Percentiles rank a stretch among this genome's conserved stretches.
phyloP scores from a whole-genome alignment of 2,888 invertebrate genomes.

The Noctua fimbriata region DNA sequence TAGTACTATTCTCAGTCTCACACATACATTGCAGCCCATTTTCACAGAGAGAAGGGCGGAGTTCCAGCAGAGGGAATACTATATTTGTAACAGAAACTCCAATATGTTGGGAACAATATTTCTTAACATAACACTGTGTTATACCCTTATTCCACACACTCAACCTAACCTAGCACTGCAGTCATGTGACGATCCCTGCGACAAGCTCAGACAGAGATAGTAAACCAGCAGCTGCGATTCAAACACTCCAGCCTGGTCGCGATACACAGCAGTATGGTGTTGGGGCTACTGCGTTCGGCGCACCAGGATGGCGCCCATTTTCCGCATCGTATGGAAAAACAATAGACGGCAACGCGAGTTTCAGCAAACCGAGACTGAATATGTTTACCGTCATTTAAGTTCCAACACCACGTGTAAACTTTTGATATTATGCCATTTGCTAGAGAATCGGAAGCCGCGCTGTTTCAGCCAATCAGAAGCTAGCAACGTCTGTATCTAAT shows the following conservation, averaged over 20 bases:
- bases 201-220: background rate
- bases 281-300: background rate
- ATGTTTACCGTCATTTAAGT: background rate
- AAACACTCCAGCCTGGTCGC: background rate
- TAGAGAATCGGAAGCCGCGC: background rate
- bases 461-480: background rate
- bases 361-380: background rate
- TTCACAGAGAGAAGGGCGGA: background rate
- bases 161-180: background rate
- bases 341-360: background rate
- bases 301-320: background rate
- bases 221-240: background rate
- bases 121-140: too few species aligned
- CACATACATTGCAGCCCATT: background rate
- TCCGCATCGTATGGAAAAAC: background rate
- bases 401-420: background rate
- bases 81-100: background rate
- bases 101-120: background rate
- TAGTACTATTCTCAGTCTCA: background rate
- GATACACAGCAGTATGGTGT: background rate
- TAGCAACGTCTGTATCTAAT: background rate
- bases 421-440: background rate
- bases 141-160: background rate
- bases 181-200: background rate
- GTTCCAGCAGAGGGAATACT: background rate